A percentile compares a stretch with the other conserved stretches of the same genome.
Conservation (phyloP, 1,140 invertebrate species). For the Drosophila pectinifera region DNA sequence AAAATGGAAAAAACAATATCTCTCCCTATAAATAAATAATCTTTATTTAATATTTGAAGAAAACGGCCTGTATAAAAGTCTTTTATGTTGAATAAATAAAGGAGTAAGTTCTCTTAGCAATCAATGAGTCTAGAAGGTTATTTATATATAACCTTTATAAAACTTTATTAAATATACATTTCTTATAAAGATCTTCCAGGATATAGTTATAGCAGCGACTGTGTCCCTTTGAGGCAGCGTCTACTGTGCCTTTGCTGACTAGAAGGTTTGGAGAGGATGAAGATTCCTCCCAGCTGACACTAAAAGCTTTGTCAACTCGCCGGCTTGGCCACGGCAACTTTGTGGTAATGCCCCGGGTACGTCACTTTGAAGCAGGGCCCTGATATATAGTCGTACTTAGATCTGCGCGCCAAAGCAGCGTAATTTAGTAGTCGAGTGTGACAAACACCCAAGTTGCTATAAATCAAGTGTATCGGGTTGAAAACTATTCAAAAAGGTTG, state of each 20-base stretch:
- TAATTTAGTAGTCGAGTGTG: slow-evolving; percentile 69
- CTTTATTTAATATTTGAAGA: too few relatives aligned
- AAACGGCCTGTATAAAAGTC: too few relatives aligned
- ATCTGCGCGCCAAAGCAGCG: slow-evolving; percentile 44
- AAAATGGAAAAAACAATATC: too few relatives aligned
- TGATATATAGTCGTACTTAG: slow-evolving; percentile 78
- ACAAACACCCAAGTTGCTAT: slow-evolving; percentile 52
- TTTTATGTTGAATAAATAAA: too few relatives aligned
- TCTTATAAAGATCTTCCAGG: background rate
- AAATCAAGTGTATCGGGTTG: slow-evolving; percentile 51
- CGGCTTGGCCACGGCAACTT: slow-evolving; percentile 67
- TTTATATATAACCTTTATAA: too few relatives aligned
- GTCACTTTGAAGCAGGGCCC: slow-evolving; percentile 49
- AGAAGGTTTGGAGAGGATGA: background rate
- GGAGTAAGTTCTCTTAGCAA: too few relatives aligned
- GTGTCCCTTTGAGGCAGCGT: background rate
- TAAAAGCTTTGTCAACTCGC: slow-evolving; percentile 82
- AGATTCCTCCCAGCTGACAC: slow-evolving; percentile 42
- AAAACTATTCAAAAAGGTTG: slow-evolving; percentile 31
- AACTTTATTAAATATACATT: background rate
- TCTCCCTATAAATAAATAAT: too few relatives aligned
- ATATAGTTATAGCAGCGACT: background rate
- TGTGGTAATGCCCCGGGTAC: slow-evolving; percentile 66
- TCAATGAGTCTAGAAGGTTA: too few relatives aligned
- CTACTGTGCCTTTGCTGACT: slow-evolving; percentile 3